Percentiles rank a stretch among this genome's conserved stretches.
These are phyloP conservation scores for Dreissena polymorpha DNA, from an alignment of 1,140 invertebrate species.

Conservation along the genomic window DNA sequence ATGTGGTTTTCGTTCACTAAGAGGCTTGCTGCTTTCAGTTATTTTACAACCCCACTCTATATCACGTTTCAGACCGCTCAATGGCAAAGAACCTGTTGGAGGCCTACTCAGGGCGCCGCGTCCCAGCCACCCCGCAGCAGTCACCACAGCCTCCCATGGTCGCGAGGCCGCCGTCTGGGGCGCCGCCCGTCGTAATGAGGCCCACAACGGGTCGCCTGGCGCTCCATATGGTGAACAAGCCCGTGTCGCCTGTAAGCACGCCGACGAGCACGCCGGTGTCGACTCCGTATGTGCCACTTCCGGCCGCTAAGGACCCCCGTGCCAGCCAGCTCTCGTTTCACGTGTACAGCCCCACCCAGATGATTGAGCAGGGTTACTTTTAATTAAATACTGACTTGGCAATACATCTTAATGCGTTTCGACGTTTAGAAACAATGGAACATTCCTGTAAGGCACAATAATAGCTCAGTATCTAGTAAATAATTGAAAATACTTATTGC, in stretches of 20 bases:
- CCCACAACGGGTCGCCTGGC: conserved; percentile 35
- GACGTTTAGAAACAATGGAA: no score
- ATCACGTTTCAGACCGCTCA: conserved; percentile 37
- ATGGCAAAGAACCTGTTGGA: conserved; percentile 41
- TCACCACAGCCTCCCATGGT: background rate
- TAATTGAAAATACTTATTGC: no score
- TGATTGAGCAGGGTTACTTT: background rate
- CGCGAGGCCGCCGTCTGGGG: conserved; percentile 12
- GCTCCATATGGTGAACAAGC: background rate
- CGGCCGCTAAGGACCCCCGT: conserved; percentile 26
- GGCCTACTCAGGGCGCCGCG: conserved; percentile 29
- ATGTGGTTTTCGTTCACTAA: no score
- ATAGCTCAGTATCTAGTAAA: no score
- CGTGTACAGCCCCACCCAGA: conserved; percentile 29
- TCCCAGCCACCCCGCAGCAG: conserved; percentile 15
- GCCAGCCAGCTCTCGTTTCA: conserved; percentile 44
- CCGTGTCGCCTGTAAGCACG: background rate
- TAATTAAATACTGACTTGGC: background rate
- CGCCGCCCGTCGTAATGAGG: conserved; percentile 24
- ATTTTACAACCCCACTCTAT: no score
- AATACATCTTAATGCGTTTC: background rate
- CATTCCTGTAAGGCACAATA: no score
- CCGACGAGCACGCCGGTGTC: conserved; percentile 17
- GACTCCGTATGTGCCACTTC: conserved; percentile 35
- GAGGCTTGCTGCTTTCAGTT: no score